Base-by-base conservation (phyloP, 2,888 invertebrate species). In the Cerastis rubricosa region DNA sequence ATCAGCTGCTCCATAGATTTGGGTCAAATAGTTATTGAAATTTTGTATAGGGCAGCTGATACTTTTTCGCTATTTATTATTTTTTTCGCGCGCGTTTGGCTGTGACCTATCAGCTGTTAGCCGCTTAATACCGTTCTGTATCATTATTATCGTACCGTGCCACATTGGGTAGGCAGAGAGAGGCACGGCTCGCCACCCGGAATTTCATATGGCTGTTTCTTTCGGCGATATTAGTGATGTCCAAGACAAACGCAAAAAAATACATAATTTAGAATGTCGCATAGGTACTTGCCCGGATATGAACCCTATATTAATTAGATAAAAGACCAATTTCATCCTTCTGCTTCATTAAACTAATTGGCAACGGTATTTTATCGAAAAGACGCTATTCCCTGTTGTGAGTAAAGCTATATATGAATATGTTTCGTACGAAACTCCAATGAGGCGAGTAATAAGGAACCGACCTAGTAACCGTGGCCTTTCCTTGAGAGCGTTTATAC, bases 381-480 rank as follows among this genome's bases (percentile, higher is more conserved):
- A 40, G 25, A 43, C 29, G 14, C 40, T 22, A n/a, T 40, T 25
- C 25, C n/a, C 35, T 51, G 76, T 54, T 77, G 51, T 74, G 74
- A 67, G 47, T 61, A 51, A 22, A 9, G 29, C 12, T 74, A 25
- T 25, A 40, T 35, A 9, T 25, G 40, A 68, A 51, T 68, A 35
- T 49, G 51, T 77, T 71, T 45, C 35, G 14, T 64, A 64, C 25
- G 1, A 45, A 63, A 49, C 22, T 25, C 8, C 57, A 74, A 68
- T 79, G 78, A 64, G 35, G 68, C 74, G 49, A 17, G 17, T 68
- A 78, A 70, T 75, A 69, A 66, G 74, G 64, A 64, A 64, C 22
- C 19, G 29, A 68, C 68, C 78, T 64, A 68, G 59, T 66, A 61
- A 67, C n/a, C 59, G 14, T 70, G 47, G 40, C 66, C 65, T 66